Conservation (phyloP, 2,797 vertebrate genomes). For the Poecile montanus region DNA sequence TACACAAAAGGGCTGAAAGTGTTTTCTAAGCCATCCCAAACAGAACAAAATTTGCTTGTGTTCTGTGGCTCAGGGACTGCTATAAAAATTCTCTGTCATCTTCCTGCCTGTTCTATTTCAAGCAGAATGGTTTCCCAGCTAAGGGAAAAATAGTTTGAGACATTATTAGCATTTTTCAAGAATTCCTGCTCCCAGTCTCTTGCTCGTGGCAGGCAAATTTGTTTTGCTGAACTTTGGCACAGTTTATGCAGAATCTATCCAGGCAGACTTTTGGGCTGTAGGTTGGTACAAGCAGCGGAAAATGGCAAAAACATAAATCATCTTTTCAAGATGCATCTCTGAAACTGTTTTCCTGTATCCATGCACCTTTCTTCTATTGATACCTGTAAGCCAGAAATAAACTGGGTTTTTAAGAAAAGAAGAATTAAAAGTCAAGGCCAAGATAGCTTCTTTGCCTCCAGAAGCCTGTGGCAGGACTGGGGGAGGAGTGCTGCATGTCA, state of each 20-base stretch:
- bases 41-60: neutral
- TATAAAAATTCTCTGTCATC: neutral
- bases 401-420: neutral
- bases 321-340: neutral
- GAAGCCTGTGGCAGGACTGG: neutral
- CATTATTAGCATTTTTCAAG: constrained; percentile 70
- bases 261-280: constrained; percentile 28
- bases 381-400: neutral
- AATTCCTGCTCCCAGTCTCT: constrained; percentile 37
- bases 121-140: constrained; percentile 60
- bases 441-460: neutral
- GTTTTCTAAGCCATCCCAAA: neutral
- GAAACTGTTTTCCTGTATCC: neutral
- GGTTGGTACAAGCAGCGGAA: constrained; percentile 2
- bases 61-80: neutral
- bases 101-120: constrained; percentile 21
- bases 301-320: neutral
- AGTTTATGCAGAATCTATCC: constrained; percentile 11
- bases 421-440: neutral
- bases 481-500: neutral
- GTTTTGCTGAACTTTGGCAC: constrained; percentile 46
- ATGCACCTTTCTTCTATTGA: neutral
- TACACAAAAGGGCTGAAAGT: neutral
- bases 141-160: constrained; percentile 54
- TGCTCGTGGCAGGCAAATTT: constrained; percentile 50